These are phyloP conservation scores for Muntiacus reevesi DNA, from an alignment of 2,113 vertebrate species.

Conservation along the genomic window DNA sequence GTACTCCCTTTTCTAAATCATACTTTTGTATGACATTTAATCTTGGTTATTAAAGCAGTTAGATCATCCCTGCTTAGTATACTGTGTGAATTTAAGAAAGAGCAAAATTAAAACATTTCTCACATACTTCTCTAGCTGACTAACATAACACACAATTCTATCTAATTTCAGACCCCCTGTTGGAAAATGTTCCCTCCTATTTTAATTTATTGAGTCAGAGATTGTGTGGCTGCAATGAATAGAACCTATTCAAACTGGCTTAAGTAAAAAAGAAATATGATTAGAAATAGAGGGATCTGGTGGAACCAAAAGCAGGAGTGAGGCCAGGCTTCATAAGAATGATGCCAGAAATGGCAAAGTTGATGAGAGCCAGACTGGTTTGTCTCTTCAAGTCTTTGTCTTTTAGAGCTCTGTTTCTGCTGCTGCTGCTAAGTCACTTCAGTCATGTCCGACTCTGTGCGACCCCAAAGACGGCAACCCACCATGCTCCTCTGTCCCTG, in stretches of 20 bases:
- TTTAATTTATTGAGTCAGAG: constrained; percentile 50
- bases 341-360: neutral
- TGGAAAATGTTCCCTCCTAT: constrained; percentile 39
- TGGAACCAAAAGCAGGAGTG: neutral
- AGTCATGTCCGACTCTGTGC: neutral
- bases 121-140: constrained; percentile 45
- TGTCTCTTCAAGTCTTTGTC: neutral
- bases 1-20: neutral
- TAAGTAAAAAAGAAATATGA: constrained; percentile 36
- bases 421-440: neutral
- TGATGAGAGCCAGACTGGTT: neutral
- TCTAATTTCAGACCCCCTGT: constrained; percentile 43
- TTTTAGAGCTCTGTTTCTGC: neutral
- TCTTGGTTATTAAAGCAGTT: constrained; percentile 54
- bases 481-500: neutral
- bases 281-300: constrained; percentile 20
- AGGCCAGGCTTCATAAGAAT: neutral
- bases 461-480: neutral
- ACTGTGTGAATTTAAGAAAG: constrained; percentile 39
- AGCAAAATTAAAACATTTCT: constrained; percentile 61
- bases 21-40: constrained; percentile 23
- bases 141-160: constrained; percentile 44
- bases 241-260: constrained; percentile 40
- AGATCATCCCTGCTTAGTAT: constrained; percentile 41
- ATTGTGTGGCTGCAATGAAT: constrained; percentile 54